Conservation (phyloP, 2,888 invertebrate species). For the Dorcus parallelipipedus region DNA sequence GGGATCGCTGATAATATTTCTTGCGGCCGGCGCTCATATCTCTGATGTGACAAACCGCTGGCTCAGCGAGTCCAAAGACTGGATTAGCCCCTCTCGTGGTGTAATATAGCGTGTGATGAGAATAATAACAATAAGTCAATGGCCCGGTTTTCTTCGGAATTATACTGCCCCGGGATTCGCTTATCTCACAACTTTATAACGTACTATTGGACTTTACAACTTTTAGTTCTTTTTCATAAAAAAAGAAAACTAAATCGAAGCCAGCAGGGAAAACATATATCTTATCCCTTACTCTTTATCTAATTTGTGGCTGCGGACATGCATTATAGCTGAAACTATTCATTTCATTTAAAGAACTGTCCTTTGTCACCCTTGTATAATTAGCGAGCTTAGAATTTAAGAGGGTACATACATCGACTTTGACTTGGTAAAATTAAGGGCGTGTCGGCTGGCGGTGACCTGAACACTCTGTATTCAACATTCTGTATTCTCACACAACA, state of each 20-base stretch:
- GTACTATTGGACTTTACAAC: constrained; percentile 15
- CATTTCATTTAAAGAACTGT: too few species aligned
- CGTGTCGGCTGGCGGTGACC: too few species aligned
- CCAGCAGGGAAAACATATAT: background rate
- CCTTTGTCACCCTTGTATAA: too few species aligned
- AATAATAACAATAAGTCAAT: constrained; percentile 50
- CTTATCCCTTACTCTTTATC: too few species aligned
- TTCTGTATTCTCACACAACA: too few species aligned
- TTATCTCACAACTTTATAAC: constrained; percentile 32
- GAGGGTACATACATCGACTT: too few species aligned
- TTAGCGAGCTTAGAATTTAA: too few species aligned
- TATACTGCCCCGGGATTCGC: constrained; percentile 35
- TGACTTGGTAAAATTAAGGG: too few species aligned
- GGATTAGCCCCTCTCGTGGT: constrained; percentile 44
- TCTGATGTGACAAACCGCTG: constrained; percentile 48
- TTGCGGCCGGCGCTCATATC: constrained; percentile 44
- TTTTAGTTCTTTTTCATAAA: constrained; percentile 9
- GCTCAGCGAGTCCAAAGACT: constrained; percentile 44
- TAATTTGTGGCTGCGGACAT: too few species aligned
- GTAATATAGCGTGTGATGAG: constrained; percentile 49
- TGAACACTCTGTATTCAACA: too few species aligned
- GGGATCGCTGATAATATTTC: constrained; percentile 45
- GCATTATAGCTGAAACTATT: too few species aligned
- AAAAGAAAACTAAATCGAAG: background rate
- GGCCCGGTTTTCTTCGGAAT: constrained; percentile 35